Base-by-base conservation (phyloP, 2,797 vertebrate species). In the Tarsius wallacei region DNA sequence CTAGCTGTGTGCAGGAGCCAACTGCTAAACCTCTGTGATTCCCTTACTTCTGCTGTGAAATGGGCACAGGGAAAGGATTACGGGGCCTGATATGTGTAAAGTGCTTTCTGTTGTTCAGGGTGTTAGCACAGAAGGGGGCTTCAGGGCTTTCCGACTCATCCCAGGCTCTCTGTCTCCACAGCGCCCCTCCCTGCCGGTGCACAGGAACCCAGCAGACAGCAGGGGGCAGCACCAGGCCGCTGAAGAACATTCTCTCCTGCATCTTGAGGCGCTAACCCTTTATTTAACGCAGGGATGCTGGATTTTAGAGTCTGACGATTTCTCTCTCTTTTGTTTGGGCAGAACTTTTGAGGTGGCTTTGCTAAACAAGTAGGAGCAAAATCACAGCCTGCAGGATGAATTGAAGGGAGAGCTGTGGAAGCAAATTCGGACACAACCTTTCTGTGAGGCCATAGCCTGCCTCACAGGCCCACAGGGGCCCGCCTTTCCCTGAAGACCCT, bases 191-290 rank as follows among this genome's bases (percentile, higher is more conserved):
- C 22, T 64, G 10, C 7, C 7, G 0, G 1, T 0, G 8, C 16
- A 12, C 2, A 8, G 3, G n/a, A 57, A 4, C 11, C 17, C 3
- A 1, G 22, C 16, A n/a, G 81, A 15, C 73, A 49, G 94, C 80
- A 96, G 90, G 59, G 63, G 90, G 70, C 87, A 59, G 87, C 70
- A 63, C 9, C 5, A 55, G 16, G 31, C 90, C 21, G 1, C 47
- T 14, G n/a, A 49, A 22, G 21, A 57, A 6, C 11, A 0, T 76
- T 22, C 53, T 36, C n/a, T 33, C n/a, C 55, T 0, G 21, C 28
- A 3, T 21, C 53, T 16, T 5, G n/a, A 55, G 47, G n/a, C 0
- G 0, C n/a, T 36, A 0, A 0, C 36, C 51, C 2, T 71, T 84
- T n/a, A 1, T 33, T 55, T 33, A 0, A 1, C 55, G 0, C 68